Evolutionary conservation across 2,888 invertebrate species (phyloP), one percentile per base, ranked within the genome.

Genomic region (Limnephilus auricula): DNA sequence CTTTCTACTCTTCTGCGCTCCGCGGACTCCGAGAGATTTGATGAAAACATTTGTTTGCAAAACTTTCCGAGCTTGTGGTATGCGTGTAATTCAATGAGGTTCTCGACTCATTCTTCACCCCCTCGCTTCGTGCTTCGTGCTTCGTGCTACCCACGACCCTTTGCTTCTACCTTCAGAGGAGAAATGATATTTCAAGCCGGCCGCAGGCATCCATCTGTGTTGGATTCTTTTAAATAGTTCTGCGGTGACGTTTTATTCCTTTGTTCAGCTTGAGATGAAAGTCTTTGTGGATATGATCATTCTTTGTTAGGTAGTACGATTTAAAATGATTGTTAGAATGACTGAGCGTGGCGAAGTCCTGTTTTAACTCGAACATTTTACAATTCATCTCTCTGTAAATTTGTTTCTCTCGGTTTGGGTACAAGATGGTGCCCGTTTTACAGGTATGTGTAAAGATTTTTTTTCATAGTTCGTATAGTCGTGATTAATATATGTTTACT

Each of bases 31-130:
- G 86, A 82, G 89, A 92, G 86, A 92, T 92, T 92, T 93, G 93
- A 92, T 93, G 93, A 91, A 91, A 92, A 92, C 91, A 91, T 93
- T 92, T 92, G 91, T 90, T 89, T 50, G 92, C 78, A 78, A 88
- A 91, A 87, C 50, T 92, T 91, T 31, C 90, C 80, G 80, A 82
- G 90, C 86, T 88, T 88, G 32, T 85, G 91, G 92, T 92, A 91
- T 92, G 92, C 92, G 89, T 90, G 90, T 92, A 92, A 92, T 91
- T 90, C 92, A 86, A 90, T 91, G 91, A 91, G 90, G 91, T 85
- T 90, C 90, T 80, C 25, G 65, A 9, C 89, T 91, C 82, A 37
- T 80, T 89, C 50, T 79, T 80, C 88, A 65, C 25, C 30, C 15
- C 40, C 87, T 79, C 80, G 12, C 37, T 87, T 87, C 78, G 34